phyloP scores from a whole-genome alignment of 2,888 invertebrate genomes.

The Clusia tigrina region DNA sequence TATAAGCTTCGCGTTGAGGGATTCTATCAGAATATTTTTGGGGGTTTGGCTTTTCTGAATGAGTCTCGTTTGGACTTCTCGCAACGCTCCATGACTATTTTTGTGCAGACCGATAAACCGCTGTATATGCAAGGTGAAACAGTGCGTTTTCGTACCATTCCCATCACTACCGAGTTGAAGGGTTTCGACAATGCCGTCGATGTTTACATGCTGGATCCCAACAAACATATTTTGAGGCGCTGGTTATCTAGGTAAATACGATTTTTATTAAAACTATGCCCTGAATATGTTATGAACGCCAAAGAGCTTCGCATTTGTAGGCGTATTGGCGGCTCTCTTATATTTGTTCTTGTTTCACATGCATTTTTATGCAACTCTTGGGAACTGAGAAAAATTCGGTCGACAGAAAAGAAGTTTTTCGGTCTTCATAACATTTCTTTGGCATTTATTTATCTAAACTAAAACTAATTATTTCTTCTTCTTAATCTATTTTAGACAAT shows the following conservation, averaged over 20 bases:
- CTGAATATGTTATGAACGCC: no score
- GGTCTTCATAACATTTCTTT: neutral
- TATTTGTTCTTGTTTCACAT: neutral
- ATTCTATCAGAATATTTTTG: slow-evolving; percentile 71
- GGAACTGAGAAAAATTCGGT: neutral
- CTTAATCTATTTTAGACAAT: no score
- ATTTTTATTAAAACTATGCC: no score
- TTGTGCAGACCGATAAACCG: slow-evolving; percentile 94
- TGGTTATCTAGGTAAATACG: slow-evolving; percentile 86
- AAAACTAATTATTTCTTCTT: slow-evolving; percentile 12
- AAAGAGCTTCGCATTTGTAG: no score
- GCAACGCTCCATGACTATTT: slow-evolving; percentile 91
- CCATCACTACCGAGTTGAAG: slow-evolving; percentile 90
- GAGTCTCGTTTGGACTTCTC: slow-evolving; percentile 87
- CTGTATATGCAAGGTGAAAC: slow-evolving; percentile 92
- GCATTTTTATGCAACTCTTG: neutral
- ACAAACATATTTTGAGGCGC: slow-evolving; percentile 84
- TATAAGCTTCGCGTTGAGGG: slow-evolving; percentile 88
- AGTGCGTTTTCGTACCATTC: slow-evolving; percentile 89
- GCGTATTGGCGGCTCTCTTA: no score
- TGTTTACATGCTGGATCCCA: slow-evolving; percentile 90
- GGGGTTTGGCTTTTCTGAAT: slow-evolving; percentile 89
- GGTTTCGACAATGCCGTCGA: slow-evolving; percentile 91
- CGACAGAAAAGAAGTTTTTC: neutral
- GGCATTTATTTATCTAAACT: neutral